Evolutionary conservation across 2,888 invertebrate genomes (phyloP).

Genomic region (Phasia obesa): DNA sequence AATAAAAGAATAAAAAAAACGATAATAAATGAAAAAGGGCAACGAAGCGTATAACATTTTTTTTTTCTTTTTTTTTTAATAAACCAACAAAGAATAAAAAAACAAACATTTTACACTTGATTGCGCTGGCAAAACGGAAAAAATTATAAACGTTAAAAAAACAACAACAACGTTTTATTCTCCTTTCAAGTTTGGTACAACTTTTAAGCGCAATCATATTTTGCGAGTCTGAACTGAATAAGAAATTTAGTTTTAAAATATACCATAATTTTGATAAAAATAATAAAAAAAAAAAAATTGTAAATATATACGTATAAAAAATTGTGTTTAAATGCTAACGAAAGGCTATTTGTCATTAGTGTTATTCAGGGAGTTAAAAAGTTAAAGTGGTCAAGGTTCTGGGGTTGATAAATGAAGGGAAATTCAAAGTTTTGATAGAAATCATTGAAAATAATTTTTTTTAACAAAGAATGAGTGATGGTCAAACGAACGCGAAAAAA

Average conservation of each 20-base stretch:
- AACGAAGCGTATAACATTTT: conserved; percentile 52
- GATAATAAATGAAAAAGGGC: conserved; percentile 62
- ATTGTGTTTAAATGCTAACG: conserved; percentile 21
- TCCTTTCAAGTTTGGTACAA: neutral
- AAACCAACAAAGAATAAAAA: neutral
- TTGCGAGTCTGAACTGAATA: conserved; percentile 3
- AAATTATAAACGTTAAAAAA: neutral
- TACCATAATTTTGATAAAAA: conserved; percentile 11
- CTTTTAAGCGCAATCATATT: neutral
- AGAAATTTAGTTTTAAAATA: conserved; percentile 28
- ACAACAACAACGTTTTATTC: neutral
- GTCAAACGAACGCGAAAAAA: neutral
- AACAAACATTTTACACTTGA: conserved; percentile 54
- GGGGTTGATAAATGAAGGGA: neutral
- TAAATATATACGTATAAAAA: neutral
- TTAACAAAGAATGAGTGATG: conserved; percentile 23
- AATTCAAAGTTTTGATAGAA: conserved; percentile 1
- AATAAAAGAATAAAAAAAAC: conserved; percentile 14
- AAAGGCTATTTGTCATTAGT: conserved; percentile 41
- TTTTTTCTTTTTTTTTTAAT: conserved; percentile 17
- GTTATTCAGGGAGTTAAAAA: conserved; percentile 7
- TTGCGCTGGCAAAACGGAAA: conserved; percentile 41
- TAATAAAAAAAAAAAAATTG: neutral
- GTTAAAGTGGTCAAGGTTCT: neutral
- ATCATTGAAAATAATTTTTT: conserved; percentile 37